A percentile compares a stretch with the other conserved stretches of the same genome.
Conservation (phyloP, 2,888 invertebrate genomes). For the Folsomia manolachei region DNA sequence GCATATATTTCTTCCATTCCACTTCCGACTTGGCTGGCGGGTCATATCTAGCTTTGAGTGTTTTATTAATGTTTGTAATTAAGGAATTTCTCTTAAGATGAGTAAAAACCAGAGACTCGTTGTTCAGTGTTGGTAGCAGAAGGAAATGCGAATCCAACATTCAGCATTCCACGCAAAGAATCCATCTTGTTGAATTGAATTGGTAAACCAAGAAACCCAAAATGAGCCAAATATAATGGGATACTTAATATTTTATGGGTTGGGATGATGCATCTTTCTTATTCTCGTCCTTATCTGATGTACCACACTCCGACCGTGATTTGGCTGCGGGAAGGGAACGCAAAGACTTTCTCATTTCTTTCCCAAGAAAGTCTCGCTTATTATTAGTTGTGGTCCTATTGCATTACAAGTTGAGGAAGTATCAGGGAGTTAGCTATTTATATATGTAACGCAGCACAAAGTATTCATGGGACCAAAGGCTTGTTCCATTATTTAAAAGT, state of each 20-base stretch:
- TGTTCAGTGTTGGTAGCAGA: too few species aligned
- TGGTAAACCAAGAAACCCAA: conserved; percentile 5
- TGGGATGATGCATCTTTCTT: conserved; percentile 15
- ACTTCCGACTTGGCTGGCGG: too few species aligned
- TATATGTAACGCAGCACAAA: not conserved
- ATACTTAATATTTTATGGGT: conserved; percentile 13
- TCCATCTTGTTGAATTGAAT: not conserved
- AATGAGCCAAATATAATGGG: conserved; percentile 12
- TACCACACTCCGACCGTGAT: not conserved
- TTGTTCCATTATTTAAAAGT: conserved; percentile 18
- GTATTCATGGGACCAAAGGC: conserved; percentile 15
- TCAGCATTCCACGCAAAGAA: not conserved
- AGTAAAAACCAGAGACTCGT: too few species aligned
- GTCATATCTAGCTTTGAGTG: too few species aligned
- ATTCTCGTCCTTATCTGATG: conserved; percentile 5
- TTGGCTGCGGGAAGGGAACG: too few species aligned
- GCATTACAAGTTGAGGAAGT: too few species aligned
- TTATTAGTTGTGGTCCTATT: too few species aligned
- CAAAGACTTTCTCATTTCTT: not conserved
- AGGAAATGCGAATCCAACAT: not conserved
- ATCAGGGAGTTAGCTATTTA: too few species aligned
- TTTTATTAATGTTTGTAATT: not conserved
- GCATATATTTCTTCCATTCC: too few species aligned
- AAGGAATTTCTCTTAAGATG: not conserved
- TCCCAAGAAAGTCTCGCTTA: too few species aligned